These are phyloP conservation scores for Scyliorhinus canicula DNA, from an alignment of 2,797 vertebrate species.

Conservation along the genomic window DNA sequence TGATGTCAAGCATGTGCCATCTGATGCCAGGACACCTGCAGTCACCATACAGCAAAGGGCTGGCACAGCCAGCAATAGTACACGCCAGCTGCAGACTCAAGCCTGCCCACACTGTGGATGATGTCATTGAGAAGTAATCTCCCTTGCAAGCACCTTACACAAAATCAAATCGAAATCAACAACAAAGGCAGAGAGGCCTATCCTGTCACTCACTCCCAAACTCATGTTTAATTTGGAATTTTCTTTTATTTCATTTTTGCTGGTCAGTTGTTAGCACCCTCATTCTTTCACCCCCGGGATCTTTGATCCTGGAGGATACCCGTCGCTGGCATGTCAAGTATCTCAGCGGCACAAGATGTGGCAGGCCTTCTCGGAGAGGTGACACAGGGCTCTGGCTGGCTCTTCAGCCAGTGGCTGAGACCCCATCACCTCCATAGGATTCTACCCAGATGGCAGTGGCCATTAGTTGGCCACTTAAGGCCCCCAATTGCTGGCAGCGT, in stretches of 20 bases:
- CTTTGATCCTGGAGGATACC: too few species aligned
- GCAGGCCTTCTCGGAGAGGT: too few species aligned
- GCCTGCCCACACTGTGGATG: not conserved
- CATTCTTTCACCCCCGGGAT: not conserved
- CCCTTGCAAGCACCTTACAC: not conserved
- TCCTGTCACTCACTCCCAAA: not conserved
- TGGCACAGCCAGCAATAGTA: not conserved
- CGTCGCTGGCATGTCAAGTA: too few species aligned
- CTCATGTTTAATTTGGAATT: not conserved
- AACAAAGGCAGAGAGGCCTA: not conserved
- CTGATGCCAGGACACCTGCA: not conserved
- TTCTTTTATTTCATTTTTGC: not conserved
- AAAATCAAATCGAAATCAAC: not conserved
- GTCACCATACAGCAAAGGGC: not conserved
- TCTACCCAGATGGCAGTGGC: too few species aligned
- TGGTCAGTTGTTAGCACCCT: not conserved
- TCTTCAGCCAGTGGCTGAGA: too few species aligned
- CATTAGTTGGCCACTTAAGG: too few species aligned
- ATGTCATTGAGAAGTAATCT: not conserved
- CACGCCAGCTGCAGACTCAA: not conserved
- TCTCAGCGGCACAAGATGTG: too few species aligned
- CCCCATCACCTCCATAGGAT: too few species aligned
- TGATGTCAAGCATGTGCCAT: not conserved
- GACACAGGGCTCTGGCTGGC: too few species aligned
- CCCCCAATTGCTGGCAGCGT: too few species aligned